Base-by-base conservation (phyloP, 30 jellyfish, hydroid and myxozoan genomes). In the Turritopsis dohrnii region DNA sequence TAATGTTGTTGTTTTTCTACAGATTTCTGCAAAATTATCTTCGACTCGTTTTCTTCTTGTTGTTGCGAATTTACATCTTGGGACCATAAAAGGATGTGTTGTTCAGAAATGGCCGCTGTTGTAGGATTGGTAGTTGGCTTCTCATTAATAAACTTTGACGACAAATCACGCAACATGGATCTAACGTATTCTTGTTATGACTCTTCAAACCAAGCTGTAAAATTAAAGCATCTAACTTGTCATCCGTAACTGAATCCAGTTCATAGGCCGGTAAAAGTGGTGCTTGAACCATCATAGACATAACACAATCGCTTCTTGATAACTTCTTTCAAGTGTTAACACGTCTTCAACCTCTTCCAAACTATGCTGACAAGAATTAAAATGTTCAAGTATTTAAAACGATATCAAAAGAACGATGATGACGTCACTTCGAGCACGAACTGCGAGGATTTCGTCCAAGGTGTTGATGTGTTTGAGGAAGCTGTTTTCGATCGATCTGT, bases 111-210 rank as follows among this genome's bases (percentile, higher is more conserved):
- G 60, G 60, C 60, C 60, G 60, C 60, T 41, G 60, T 69, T 27
- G 77, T n/a, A 69, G 60, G 18, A 24, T 74, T 7, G 83, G 83
- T 28, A 24, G 53, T 19, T 74, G 83, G 24, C 65, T 74, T 21
- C 65, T 26, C 26, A 74, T 26, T 71, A 74, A n/a, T 52, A 74
- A 24, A 52, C 41, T 74, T 74, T 74, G 83, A 0, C 83, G 83
- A 30, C 83, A 74, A 29, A 74, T 74, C 28, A 74, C 83, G 24
- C 83, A 74, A 29, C 83, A 74, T n/a, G 83, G 83, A 30, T 74
- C 83, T 24, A 24, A 74, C 18, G 83, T n/a, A 74, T 74, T 74
- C 71, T 74, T 26, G 8, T n/a, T 25, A 29, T 74, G 83, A 23
- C 65, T 29, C 71, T 74, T 74, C 83, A 74, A 74, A 24, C 83